Evolutionary conservation across 92 coral and sea anemone species (phyloP).

Genomic region (Ricordea florida): DNA sequence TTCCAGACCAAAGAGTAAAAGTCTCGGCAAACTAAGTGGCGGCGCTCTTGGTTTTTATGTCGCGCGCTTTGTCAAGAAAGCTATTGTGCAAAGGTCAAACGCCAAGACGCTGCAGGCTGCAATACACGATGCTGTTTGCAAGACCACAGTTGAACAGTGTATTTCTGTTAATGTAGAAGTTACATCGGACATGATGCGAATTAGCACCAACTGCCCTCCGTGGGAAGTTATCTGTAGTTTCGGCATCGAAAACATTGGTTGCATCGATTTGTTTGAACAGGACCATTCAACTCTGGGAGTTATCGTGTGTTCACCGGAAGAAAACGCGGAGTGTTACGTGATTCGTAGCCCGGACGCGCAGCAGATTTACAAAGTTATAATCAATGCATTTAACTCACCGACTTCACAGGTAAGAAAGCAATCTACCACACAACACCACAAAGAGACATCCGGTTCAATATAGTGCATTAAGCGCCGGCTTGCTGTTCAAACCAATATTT

Average conservation of each 20-base stretch:
- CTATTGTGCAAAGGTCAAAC: constrained; percentile 75
- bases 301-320: constrained; percentile 68
- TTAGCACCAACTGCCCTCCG: constrained; percentile 90
- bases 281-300: constrained; percentile 72
- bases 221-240: constrained; percentile 88
- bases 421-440: too few species aligned
- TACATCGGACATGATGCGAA: constrained; percentile 73
- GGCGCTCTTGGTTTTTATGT: constrained; percentile 77
- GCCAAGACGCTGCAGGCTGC: constrained; percentile 73
- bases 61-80: constrained; percentile 74
- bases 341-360: constrained; percentile 77
- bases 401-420: constrained; percentile 80
- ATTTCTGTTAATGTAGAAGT: constrained; percentile 88
- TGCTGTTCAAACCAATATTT: too few species aligned
- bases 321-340: constrained; percentile 78
- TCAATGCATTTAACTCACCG: constrained; percentile 76
- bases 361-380: constrained; percentile 64
- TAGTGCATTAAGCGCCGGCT: too few species aligned
- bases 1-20: constrained; percentile 75
- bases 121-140: constrained; percentile 65
- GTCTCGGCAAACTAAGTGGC: constrained; percentile 36
- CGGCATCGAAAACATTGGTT: constrained; percentile 80
- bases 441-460: too few species aligned
- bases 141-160: constrained; percentile 58
- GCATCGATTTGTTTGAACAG: constrained; percentile 70